Evolutionary conservation across 2,113 vertebrate species (phyloP), one percentile per base, ranked within the genome.

Genomic region (Tachysurus vachellii): DNA sequence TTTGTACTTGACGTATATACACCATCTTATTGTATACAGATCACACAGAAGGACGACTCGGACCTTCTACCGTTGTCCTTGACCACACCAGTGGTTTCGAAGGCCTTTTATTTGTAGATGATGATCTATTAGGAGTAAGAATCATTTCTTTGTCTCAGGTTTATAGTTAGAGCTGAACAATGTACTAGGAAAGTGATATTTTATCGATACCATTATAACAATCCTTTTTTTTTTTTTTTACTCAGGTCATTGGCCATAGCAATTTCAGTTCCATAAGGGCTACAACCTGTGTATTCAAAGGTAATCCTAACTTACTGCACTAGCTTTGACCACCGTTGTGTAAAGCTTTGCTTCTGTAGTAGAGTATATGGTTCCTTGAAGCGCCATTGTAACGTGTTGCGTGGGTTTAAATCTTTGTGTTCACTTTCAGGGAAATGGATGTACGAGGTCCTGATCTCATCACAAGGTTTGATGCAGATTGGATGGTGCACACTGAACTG

Each of bases 231-330:
- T 88, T 0, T 91, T 84, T 90, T 9, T 92, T 73, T 83, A 0
- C 88, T 90, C 82, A 95, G 98, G 98, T 99, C 76, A 99, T 99
- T 47, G 98, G 98, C 21, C 98, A 99, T 94, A 99, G 98, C 91
- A 99, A 99, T 93, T 99, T 99, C 86, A 99, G 98, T 89, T 99
- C 98, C 82, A 99, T 99, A 93, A 96, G 98, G 90, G 97, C 98
- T 44, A 98, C 98, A 0, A 99, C 97, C 0, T 99, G 98, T 0
- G 97, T 99, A 0, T 99, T 95, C 88, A 99, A 96, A 97, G 98
- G 98, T 99, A 93, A 75, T 42, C 71, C 28, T 3, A 36, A 80
- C 56, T 3, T 80, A 5, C 5, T n/a, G 53, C 23, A 19, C 47
- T 19, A 53, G 11, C n/a, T 64, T 50, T 50, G 47, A 9, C 5